Evolutionary conservation across 2,888 invertebrate species (phyloP), one percentile per base, ranked within the genome.

Genomic region (Drosophila mayaguana): DNA sequence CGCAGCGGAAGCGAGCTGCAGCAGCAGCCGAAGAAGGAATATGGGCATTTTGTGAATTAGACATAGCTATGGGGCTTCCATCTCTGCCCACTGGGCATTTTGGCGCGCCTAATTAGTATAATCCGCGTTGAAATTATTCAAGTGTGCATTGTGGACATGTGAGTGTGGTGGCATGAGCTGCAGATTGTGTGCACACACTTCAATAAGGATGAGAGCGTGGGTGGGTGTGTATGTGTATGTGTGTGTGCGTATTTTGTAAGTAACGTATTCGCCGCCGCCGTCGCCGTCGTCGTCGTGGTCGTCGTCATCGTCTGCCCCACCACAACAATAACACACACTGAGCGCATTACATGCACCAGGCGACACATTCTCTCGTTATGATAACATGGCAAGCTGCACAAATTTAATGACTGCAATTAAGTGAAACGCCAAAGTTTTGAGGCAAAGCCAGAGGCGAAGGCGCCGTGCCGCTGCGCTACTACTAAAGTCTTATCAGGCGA

Each of bases 51-150:
- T 71, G 62, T 25, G 53, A 61, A 65, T 75, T 63, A 34, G 74
- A 48, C 36, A 80, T 80, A 63, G 70, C 75, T 63, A 38, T 48
- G 76, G 71, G 60, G 64, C 42, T 65, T 57, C 60, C 28, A 59
- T 43, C 32, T 9, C 32, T 50, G 57, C 38, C 71, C 74, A 68
- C 59, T 50, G 70, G 54, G 85, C 69, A 32, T 72, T 70, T 75
- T 81, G 79, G 81, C 51, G 73, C 80, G 83, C 87, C 87, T 89
- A 89, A 89, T 89, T 91, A 91, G 89, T 89, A 90, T 91, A 90
- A 89, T 91, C 89, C 91, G 86, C 90, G 86, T 75, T 86, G 87
- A 80, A 86, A 86, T 86, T 86, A 88, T 88, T 84, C 81, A 81
- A 80, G 90, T 86, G 84, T 88, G 79, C 85, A 88, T 79, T 81